phyloP scores from a whole-genome alignment of 2,113 vertebrate genomes.

The Vombatus ursinus region DNA sequence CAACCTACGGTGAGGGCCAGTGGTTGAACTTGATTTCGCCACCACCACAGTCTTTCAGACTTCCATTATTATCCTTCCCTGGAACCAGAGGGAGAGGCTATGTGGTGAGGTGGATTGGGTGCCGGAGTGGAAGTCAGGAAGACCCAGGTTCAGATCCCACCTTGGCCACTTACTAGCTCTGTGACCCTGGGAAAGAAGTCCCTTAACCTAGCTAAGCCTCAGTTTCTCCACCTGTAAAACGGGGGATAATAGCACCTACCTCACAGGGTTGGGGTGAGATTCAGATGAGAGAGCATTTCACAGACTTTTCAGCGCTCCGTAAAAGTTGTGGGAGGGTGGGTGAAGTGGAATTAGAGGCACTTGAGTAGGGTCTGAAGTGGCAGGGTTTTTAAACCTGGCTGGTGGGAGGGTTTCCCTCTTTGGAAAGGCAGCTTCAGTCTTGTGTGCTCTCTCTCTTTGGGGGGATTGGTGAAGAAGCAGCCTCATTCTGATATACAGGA shows the following conservation, averaged over 20 bases:
- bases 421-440: background rate
- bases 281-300: background rate
- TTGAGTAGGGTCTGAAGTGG: background rate
- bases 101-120: background rate
- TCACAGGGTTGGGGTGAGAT: background rate
- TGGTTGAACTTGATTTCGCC: background rate
- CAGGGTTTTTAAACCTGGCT: background rate
- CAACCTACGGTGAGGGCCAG: constrained; percentile 57
- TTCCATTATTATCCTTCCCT: background rate
- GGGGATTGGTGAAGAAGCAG: background rate
- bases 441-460: background rate
- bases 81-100: background rate
- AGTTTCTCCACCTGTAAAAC: background rate
- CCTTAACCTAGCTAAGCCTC: background rate
- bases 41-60: background rate
- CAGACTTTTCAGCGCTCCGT: background rate
- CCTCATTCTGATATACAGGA: background rate
- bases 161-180: background rate
- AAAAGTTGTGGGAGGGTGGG: background rate
- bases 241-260: background rate
- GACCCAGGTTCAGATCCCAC: background rate
- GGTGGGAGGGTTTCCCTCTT: background rate
- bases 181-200: background rate
- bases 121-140: background rate
- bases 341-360: too few relatives aligned